Evolutionary conservation across 1,140 invertebrate species (phyloP), one percentile per base, ranked within the genome.

Genomic region (Oscheius sp.): DNA sequence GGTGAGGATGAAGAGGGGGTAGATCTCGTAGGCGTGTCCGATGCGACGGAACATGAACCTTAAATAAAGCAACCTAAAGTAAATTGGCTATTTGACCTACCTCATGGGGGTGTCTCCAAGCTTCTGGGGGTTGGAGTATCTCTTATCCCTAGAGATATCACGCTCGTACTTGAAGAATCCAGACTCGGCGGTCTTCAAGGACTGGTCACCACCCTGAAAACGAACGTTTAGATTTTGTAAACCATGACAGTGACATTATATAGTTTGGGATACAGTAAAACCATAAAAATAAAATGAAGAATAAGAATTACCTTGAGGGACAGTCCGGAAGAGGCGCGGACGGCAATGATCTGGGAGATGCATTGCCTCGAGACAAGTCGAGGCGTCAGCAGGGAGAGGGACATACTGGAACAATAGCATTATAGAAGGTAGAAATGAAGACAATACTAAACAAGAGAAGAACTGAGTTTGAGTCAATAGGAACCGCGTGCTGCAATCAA

Each of bases 81-180:
- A 59, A 0, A 1, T 26, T 15, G 15, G 36, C 26, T 68, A 35
- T 7, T 18, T 45, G 29, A 73, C 38, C 65, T 75, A 81, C 80
- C 80, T 75, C 32, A 42, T 49, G 34, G 79, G 69, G 23, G 80
- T 82, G 49, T 81, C 80, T 36, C 80, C 80, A 10, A 61, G 64
- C 70, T 81, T 82, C 35, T 77, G 76, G n/a, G 80, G 80, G 26
- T 77, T 72, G 18, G 78, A 63, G 58, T 68, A 78, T 34, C 80
- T 68, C 29, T 76, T 72, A 61, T 81, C 80, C 23, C 80, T 73
- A 20, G 80, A 81, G 26, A 73, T 38, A 66, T 82, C 80, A 18
- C 80, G 68, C 32, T 82, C 81, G 65, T 81, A 81, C 18, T 70
- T 68, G 71, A 80, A 80, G 68, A 74, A 73, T 20, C 78, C 78